A percentile compares a stretch with the other conserved stretches of the same genome.
Conservation (phyloP, 1,140 invertebrate genomes). For the Drosophila nikananu region DNA sequence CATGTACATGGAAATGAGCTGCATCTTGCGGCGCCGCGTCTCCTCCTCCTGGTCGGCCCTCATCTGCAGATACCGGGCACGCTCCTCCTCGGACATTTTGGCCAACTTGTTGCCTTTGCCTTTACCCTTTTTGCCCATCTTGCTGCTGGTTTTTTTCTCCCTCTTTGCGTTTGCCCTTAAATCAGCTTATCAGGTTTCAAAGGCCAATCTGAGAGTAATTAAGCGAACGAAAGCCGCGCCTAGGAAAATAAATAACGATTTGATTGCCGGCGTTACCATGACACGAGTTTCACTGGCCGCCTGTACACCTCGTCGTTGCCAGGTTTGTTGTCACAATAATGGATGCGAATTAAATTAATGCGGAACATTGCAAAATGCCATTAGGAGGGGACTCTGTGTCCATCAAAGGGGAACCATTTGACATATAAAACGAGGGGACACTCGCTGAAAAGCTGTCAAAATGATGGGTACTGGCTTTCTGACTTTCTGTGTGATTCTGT, state of each 20-base stretch:
- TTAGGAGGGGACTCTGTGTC: constrained; percentile 38
- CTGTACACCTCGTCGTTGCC: constrained; percentile 3
- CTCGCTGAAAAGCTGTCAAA: background rate
- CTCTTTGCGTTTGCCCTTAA: constrained; percentile 9
- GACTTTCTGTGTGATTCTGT: constrained; percentile 14
- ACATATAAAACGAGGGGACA: constrained; percentile 27
- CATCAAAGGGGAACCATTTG: constrained; percentile 43
- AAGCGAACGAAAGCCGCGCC: constrained; percentile 23
- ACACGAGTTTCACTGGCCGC: constrained; percentile 1
- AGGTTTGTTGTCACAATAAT: constrained; percentile 49
- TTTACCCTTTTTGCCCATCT: constrained; percentile 89
- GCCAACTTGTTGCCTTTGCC: constrained; percentile 91
- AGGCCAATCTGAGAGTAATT: constrained; percentile 58
- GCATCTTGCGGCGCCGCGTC: constrained; percentile 90
- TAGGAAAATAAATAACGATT: constrained; percentile 37
- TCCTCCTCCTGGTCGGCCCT: constrained; percentile 92
- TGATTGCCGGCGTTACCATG: constrained; percentile 36
- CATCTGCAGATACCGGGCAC: constrained; percentile 91
- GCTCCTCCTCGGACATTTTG: constrained; percentile 93
- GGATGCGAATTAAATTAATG: constrained; percentile 44
- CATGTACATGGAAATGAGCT: constrained; percentile 91
- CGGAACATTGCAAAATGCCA: constrained; percentile 28
- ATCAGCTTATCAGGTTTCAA: constrained; percentile 66
- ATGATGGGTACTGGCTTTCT: constrained; percentile 25
- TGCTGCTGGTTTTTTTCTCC: constrained; percentile 16